These are phyloP conservation scores for Dufourea novaeangliae DNA, from an alignment of 1,140 invertebrate genomes.

Conservation along the genomic window DNA sequence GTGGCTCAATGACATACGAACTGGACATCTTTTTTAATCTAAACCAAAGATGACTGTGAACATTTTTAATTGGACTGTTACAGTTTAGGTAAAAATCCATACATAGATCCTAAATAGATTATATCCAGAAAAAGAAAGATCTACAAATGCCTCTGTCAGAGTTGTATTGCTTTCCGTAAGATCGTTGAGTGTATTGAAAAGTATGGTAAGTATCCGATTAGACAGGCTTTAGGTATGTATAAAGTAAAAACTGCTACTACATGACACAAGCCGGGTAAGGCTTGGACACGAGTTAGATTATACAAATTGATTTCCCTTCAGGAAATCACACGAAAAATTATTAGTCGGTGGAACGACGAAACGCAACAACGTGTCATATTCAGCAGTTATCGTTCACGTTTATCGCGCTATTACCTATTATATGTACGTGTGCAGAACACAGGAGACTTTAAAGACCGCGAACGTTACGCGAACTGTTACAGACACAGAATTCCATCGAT, in stretches of 20 bases:
- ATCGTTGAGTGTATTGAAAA: not conserved
- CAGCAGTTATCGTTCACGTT: constrained; percentile 3
- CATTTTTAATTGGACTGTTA: not conserved
- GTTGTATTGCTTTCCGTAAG: not conserved
- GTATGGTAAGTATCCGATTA: not conserved
- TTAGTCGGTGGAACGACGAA: too few relatives aligned
- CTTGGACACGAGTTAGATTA: not conserved
- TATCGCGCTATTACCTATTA: constrained; percentile 21
- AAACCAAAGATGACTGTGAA: not conserved
- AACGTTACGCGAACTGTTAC: too few relatives aligned
- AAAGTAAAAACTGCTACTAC: not conserved
- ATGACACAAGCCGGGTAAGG: too few relatives aligned
- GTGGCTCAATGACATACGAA: constrained; percentile 76
- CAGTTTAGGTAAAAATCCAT: not conserved
- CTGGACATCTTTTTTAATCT: constrained; percentile 75
- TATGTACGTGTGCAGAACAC: not conserved
- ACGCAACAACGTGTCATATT: not conserved
- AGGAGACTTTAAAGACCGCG: not conserved
- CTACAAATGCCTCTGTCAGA: not conserved
- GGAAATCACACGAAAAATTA: not conserved
- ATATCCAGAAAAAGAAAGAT: not conserved
- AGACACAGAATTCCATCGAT: not conserved
- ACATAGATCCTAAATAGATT: not conserved
- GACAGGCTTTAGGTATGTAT: not conserved
- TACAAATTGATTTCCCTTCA: not conserved